A percentile compares a stretch with the other conserved stretches of the same genome.
Conservation (phyloP, 2,888 invertebrate species). For the Entomobrya proxima region DNA sequence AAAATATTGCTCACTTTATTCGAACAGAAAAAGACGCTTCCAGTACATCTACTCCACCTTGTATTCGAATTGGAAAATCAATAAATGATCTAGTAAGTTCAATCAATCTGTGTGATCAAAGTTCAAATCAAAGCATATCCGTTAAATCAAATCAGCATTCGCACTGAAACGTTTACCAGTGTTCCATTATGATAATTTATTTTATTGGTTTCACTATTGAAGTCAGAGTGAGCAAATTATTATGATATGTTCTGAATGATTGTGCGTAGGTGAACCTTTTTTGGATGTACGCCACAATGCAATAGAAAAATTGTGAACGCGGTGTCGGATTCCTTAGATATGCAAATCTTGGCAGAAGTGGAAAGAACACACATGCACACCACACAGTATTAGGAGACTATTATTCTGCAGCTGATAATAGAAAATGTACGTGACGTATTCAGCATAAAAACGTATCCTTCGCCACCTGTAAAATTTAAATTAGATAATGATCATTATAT, state of each 20-base stretch:
- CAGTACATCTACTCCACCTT: too few relatives aligned
- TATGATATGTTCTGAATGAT: not conserved
- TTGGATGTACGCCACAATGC: not conserved
- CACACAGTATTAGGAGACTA: constrained; percentile 46
- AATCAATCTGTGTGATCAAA: too few relatives aligned
- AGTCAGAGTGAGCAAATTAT: not conserved
- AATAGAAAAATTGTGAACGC: not conserved
- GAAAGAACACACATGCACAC: constrained; percentile 49
- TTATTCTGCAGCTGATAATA: constrained; percentile 40
- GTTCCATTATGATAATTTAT: constrained; percentile 56
- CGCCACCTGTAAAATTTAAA: constrained; percentile 47
- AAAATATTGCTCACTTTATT: too few relatives aligned
- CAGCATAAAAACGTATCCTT: not conserved
- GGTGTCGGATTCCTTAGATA: constrained; percentile 65
- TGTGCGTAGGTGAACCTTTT: constrained; percentile 23
- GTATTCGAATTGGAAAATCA: too few relatives aligned
- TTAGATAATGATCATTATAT: constrained; percentile 25
- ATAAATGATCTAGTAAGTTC: too few relatives aligned
- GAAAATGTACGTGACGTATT: not conserved
- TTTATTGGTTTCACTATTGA: constrained; percentile 53
- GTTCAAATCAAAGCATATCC: not conserved
- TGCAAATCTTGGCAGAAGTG: constrained; percentile 50
- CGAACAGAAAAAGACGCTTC: too few relatives aligned
- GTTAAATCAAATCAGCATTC: not conserved
- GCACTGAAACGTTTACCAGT: constrained; percentile 23